Conservation (phyloP, 2,888 invertebrate species). For the Lycaena phlaeas region DNA sequence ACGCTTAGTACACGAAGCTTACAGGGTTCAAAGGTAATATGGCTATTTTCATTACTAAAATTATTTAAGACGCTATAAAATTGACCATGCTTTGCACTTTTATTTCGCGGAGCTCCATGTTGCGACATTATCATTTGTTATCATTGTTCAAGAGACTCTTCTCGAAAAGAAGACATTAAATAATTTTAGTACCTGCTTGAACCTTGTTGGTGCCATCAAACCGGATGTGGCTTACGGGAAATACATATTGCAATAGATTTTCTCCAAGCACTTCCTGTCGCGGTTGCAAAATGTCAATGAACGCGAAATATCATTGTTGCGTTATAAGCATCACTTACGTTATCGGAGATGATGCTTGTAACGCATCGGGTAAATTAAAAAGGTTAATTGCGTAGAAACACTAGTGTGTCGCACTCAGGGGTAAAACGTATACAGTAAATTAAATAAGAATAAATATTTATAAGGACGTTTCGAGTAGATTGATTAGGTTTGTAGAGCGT, state of each 20-base stretch:
- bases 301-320: slow-evolving; percentile 28
- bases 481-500: slow-evolving; percentile 66
- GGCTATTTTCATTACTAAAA: no score
- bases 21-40: no score
- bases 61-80: no score
- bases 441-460: slow-evolving; percentile 3
- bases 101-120: no score
- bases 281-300: slow-evolving; percentile 35
- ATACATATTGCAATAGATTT: slow-evolving; percentile 26
- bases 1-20: no score
- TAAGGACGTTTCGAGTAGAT: slow-evolving; percentile 28
- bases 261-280: slow-evolving; percentile 40
- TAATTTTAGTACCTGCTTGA: no score
- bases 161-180: no score
- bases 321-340: slow-evolving; percentile 1
- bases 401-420: not conserved
- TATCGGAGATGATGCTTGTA: no score
- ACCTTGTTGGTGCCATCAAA: not conserved
- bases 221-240: slow-evolving; percentile 25
- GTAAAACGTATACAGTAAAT: not conserved
- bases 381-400: not conserved
- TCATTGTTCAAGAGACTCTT: no score
- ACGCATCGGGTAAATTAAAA: not conserved
- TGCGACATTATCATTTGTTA: no score
- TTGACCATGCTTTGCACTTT: no score